These are phyloP conservation scores for Rhea americana DNA, from an alignment of 2,113 vertebrate species.

Conservation along the genomic window DNA sequence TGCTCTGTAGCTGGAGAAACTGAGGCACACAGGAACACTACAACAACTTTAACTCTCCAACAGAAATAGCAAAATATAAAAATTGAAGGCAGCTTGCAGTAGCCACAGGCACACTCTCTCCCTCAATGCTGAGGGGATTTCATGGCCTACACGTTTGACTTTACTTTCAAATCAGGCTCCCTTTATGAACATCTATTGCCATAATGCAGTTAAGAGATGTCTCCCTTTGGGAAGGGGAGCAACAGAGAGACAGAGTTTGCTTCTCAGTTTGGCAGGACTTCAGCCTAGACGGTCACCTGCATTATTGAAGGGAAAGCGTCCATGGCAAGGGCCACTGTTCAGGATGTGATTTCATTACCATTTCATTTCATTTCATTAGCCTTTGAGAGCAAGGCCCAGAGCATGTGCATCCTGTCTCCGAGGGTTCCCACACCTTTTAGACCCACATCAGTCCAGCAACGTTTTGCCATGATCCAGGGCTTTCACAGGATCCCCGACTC, in stretches of 20 bases:
- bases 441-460: not conserved
- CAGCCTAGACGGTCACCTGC: not conserved
- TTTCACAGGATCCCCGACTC: not conserved
- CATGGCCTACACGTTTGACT: not conserved
- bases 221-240: not conserved
- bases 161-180: not conserved
- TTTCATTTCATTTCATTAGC: not conserved
- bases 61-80: not conserved
- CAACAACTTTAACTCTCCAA: not conserved
- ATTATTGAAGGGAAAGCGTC: not conserved
- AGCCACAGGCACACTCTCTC: not conserved
- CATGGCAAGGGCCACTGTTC: not conserved
- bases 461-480: not conserved
- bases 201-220: not conserved
- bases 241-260: not conserved
- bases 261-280: not conserved
- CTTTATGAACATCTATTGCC: not conserved
- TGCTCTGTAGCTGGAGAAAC: not conserved
- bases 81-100: not conserved
- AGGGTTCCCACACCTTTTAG: too few relatives aligned
- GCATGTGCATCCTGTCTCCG: not conserved
- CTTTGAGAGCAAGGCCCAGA: not conserved
- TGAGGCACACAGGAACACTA: not conserved
- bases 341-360: not conserved
- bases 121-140: too few relatives aligned